Percentiles rank a stretch among this genome's conserved stretches.
Evolutionary conservation across 2,888 invertebrate genomes (phyloP).

Genomic region (Dioctria linearis): DNA sequence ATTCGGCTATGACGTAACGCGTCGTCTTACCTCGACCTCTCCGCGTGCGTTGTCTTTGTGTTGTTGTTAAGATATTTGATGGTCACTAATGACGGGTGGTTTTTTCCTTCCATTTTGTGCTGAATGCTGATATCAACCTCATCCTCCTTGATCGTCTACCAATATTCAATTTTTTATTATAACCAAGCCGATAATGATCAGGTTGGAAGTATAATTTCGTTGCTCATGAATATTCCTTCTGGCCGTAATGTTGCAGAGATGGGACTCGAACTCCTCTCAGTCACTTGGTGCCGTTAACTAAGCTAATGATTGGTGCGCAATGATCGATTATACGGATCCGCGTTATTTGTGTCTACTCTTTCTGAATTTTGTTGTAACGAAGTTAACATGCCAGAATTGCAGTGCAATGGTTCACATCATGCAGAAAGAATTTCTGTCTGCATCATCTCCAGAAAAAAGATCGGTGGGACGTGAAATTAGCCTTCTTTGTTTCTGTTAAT

Average conservation of each 20-base stretch:
- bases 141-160: slow-evolving; percentile 19
- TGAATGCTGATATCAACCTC: slow-evolving; percentile 32
- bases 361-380: not conserved
- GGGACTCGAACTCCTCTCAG: not conserved
- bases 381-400: not conserved
- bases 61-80: slow-evolving; percentile 33
- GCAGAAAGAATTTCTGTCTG: not conserved
- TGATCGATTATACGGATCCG: slow-evolving; percentile 48
- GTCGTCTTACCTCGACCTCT: not conserved
- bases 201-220: slow-evolving; percentile 46
- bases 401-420: not conserved
- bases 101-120: slow-evolving; percentile 28
- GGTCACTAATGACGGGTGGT: slow-evolving; percentile 34
- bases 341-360: not conserved
- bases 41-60: not conserved
- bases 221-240: slow-evolving; percentile 48
- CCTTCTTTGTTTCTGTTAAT: no score
- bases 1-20: slow-evolving; percentile 39
- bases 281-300: slow-evolving; percentile 46
- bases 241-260: slow-evolving; percentile 4
- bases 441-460: not conserved
- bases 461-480: not conserved
- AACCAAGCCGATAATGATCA: slow-evolving; percentile 45
- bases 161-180: slow-evolving; percentile 51
- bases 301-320: slow-evolving; percentile 46